phyloP scores from a whole-genome alignment of 2,888 invertebrate species.

The Cantharis rustica region DNA sequence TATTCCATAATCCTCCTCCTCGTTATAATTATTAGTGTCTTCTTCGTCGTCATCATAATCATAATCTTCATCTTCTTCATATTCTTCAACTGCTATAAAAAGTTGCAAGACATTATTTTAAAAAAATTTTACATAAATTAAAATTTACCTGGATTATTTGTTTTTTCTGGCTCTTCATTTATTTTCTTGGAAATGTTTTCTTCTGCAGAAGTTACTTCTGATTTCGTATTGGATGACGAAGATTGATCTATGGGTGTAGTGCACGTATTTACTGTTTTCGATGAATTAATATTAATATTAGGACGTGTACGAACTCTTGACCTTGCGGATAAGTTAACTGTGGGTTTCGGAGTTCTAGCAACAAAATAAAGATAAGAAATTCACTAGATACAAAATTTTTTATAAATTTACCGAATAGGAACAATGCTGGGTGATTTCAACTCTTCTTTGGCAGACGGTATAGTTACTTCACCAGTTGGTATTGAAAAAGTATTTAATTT shows the following conservation, averaged over 20 bases:
- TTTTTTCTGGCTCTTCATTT: not conserved
- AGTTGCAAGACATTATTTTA: not conserved
- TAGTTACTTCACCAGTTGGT: not conserved
- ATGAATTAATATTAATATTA: not conserved
- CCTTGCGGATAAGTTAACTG: not conserved
- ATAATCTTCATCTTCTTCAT: not conserved
- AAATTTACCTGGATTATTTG: not conserved
- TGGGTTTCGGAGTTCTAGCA: not conserved
- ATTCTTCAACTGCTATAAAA: not conserved
- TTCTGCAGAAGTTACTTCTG: not conserved
- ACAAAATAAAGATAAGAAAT: not conserved
- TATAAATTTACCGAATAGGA: not conserved
- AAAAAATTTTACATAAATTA: not conserved
- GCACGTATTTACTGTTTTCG: not conserved
- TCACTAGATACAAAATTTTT: not conserved
- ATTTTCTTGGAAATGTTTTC: not conserved
- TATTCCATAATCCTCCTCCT: not conserved
- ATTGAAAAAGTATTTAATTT: slow-evolving; percentile 64
- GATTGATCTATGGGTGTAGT: not conserved
- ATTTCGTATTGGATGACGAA: not conserved
- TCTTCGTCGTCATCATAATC: not conserved
- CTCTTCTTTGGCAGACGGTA: not conserved
- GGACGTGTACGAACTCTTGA: not conserved
- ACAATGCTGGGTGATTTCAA: too few relatives aligned
- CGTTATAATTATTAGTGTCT: not conserved